phyloP scores from a whole-genome alignment of 2,888 invertebrate species.

The Phlogophora meticulosa region DNA sequence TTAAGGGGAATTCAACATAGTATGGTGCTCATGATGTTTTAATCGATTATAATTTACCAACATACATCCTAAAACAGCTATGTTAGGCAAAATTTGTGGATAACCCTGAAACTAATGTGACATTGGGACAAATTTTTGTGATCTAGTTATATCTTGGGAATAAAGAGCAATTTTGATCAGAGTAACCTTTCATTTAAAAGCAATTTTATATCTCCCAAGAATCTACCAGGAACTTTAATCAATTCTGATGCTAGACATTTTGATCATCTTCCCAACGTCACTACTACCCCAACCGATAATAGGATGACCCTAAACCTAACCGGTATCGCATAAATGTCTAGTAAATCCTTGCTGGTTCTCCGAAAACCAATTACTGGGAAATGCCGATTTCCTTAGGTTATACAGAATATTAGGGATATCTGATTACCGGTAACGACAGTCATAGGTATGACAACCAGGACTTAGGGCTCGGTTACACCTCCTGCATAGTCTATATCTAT shows the following conservation, averaged over 20 bases:
- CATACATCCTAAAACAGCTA: too few relatives aligned
- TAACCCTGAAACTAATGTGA: too few relatives aligned
- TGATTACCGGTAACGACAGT: slow-evolving; percentile 30
- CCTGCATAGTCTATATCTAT: too few relatives aligned
- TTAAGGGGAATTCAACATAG: too few relatives aligned
- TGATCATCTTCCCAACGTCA: background rate
- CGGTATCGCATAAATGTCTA: slow-evolving; percentile 15
- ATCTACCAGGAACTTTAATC: too few relatives aligned
- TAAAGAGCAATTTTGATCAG: too few relatives aligned
- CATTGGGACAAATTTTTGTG: too few relatives aligned
- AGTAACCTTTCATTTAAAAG: too few relatives aligned
- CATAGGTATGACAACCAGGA: slow-evolving; percentile 1
- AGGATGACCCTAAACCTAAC: slow-evolving; percentile 12
- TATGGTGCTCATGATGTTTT: too few relatives aligned
- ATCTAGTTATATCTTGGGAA: too few relatives aligned
- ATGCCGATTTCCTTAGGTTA: slow-evolving; percentile 29
- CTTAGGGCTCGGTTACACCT: background rate
- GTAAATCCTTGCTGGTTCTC: slow-evolving; percentile 26
- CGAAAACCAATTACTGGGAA: slow-evolving; percentile 32
- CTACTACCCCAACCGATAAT: background rate
- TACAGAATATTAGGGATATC: slow-evolving; percentile 27
- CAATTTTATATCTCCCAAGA: background rate
- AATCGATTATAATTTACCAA: too few relatives aligned
- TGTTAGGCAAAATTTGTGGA: too few relatives aligned
- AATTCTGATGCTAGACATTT: background rate